These are phyloP conservation scores for Netelia inedita DNA, from an alignment of 2,888 invertebrate species.

Conservation along the genomic window DNA sequence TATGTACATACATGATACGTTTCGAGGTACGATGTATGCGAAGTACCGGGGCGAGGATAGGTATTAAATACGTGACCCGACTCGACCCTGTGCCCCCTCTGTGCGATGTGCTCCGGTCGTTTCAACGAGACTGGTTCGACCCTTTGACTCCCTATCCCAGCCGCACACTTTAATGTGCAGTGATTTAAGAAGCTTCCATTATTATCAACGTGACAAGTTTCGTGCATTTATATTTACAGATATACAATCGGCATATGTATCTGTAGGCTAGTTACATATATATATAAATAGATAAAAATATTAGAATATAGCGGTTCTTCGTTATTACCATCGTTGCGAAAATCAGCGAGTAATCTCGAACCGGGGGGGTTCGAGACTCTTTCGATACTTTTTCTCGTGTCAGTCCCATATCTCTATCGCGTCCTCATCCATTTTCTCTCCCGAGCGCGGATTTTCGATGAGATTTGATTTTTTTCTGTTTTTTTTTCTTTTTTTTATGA, in stretches of 20 bases:
- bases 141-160: background rate
- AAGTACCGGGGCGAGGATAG: constrained; percentile 61
- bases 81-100: constrained; percentile 68
- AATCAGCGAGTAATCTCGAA: no score
- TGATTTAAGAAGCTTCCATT: no score
- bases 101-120: constrained; percentile 46
- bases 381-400: no score
- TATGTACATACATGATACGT: constrained; percentile 35
- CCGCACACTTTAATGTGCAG: no score
- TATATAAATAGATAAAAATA: no score
- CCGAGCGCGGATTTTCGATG: constrained; percentile 10
- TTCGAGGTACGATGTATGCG: constrained; percentile 62
- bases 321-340: no score
- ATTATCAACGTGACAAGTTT: no score
- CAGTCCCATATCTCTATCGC: background rate
- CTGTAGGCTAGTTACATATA: no score
- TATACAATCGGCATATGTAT: no score
- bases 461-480: constrained; percentile 14
- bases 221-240: no score
- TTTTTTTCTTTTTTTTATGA: constrained; percentile 13
- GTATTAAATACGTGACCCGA: constrained; percentile 79
- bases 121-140: constrained; percentile 48
- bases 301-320: no score
- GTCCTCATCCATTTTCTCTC: constrained; percentile 15
- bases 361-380: no score